phyloP scores from a whole-genome alignment of 2,888 invertebrate species.

The Drosophila fulvimacula region DNA sequence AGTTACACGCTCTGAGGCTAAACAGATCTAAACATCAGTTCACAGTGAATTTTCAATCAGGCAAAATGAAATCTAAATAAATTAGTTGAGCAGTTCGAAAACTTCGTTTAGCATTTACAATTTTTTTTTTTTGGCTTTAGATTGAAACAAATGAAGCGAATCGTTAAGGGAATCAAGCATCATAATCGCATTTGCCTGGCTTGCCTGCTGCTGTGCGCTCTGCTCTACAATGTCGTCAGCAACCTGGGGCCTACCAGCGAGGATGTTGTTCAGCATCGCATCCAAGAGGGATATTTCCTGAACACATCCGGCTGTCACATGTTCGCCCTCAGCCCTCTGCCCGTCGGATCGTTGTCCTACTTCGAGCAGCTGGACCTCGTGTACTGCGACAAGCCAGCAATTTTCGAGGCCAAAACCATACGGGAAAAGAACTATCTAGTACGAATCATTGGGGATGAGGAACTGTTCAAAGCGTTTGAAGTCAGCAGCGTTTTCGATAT shows the following conservation, averaged over 20 bases:
- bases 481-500: background rate
- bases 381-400: background rate
- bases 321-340: background rate
- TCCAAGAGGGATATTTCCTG: conserved; percentile 36
- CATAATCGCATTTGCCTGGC: conserved; percentile 1
- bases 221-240: conserved; percentile 20
- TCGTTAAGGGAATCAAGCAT: background rate
- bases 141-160: background rate
- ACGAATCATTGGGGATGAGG: background rate
- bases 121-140: too few relatives aligned
- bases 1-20: background rate
- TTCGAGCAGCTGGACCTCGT: background rate
- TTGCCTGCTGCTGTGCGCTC: conserved; percentile 2
- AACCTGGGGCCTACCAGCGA: background rate
- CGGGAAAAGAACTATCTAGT: background rate
- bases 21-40: conserved; percentile 1
- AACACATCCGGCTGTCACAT: conserved; percentile 29
- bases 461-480: background rate
- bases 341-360: background rate
- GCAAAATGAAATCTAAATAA: background rate
- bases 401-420: background rate
- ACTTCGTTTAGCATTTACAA: background rate
- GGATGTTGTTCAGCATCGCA: background rate
- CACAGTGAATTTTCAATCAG: background rate
- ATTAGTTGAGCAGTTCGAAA: background rate